Base-by-base conservation (phyloP, 2,113 vertebrate species). In the Gymnorhina tibicen region DNA sequence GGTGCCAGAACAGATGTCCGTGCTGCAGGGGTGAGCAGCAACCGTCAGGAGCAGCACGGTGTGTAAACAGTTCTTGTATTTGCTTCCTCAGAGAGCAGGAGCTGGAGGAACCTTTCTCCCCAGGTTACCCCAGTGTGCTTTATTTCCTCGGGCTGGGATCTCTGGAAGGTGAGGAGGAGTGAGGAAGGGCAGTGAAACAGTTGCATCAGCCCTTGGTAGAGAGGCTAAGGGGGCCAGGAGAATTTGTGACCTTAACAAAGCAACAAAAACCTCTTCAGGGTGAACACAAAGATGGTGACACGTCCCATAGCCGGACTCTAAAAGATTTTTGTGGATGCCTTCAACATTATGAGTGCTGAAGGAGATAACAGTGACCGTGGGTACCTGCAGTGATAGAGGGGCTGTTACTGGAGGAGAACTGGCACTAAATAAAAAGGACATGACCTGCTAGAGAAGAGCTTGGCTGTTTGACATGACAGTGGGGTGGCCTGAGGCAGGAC, bases 241-340 rank as follows among this genome's bases (percentile, higher is more conserved):
- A 86, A 50, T 59, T 17, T 28, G 8, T 16, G 42, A 55, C 26
- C 60, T 62, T 35, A 32, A 42, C 32, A 73, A 84, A 58, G n/a
- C 16, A n/a, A 19, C 32, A 44, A 8, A 72, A 89, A 66, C 10
- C 16, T 64, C 32, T 49, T 64, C 53, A 37, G 21, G 44, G 13
- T 55, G 64, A 80, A 5, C 33, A 52, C 26, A 47, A n/a, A 69
- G 63, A 8, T 18, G 37, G 33, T 66, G 55, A 46, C 7, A 1
- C 1, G 26, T 60, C 47, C 59, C 0, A 0, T 1, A 26, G 21
- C 11, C 44, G 55, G 11, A 11, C 32, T 74, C 18, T 19, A 15
- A 74, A 41, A 83, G 26, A 11, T 55, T 72, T 84, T n/a, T 18
- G 53, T 39, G 73, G 33, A 4, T 80, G n/a, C 44, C 24, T 33